Evolutionary conservation across 2,797 vertebrate species (phyloP), one percentile per base, ranked within the genome.

Genomic region (Acanthiza pusilla): DNA sequence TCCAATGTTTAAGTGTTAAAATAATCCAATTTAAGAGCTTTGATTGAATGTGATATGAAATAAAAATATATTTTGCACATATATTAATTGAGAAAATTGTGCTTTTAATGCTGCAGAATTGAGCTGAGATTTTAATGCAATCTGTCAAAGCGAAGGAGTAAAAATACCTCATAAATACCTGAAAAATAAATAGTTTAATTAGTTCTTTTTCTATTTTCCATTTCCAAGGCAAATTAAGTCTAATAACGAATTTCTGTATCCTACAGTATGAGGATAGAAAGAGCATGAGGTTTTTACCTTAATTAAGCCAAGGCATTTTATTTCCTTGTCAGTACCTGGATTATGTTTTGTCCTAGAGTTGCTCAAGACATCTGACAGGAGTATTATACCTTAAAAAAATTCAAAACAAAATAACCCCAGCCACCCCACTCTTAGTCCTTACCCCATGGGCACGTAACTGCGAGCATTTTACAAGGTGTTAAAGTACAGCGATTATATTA

Each of bases 401-500:
- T 58, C 26, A 16, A 48, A 57, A 68, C 32, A 77, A 86, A 95
- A 82, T 65, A 74, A 48, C 15, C 18, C 3, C 51, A 19, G 5
- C 45, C 32, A 36, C 5, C 11, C 16, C 7, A 6, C 2, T 47
- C 81, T 81, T 18, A 3, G 60, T 85, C 85, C 66, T 51, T 74
- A 55, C 18, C 80, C 6, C 10, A 7, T 5, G 17, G 80, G 77
- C 91, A 76, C 34, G 0, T 91, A 93, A 93, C 75, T 88, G 90
- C 90, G 73, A 88, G 55, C 26, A 2, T 92, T 96, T 81, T 87
- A 88, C 55, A 80, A 88, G 72, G 40, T 87, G 75, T 73, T 92
- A 62, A 95, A 87, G 91, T 93, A 83, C 77, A 67, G 47, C 22
- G n/a, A 92, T 94, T 96, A 43, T 85, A 85, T 95, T 94, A 88